Evolutionary conservation across 2,797 vertebrate species (phyloP), one percentile per base, ranked within the genome.

Genomic region (Siniperca scherzeri): DNA sequence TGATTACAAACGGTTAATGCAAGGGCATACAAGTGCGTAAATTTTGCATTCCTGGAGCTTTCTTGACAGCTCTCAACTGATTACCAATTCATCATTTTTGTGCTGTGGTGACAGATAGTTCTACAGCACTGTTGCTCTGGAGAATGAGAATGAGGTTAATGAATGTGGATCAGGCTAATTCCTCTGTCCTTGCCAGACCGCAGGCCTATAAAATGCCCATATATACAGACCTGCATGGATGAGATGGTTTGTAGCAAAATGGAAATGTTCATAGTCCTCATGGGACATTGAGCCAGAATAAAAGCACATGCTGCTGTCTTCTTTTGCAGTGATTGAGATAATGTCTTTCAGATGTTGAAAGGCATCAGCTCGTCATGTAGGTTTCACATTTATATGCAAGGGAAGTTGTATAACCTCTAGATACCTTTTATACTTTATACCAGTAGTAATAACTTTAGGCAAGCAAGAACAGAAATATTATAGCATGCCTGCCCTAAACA

Each of bases 141-240:
- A 95, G 95, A 96, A 95, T 96, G 90, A 92, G 88, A 95, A 94
- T 94, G 93, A 95, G 94, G 94, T 96, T 95, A 96, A 95, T 94
- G 93, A 96, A 96, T 95, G 93, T 90, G 92, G 91, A 96, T 95
- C 93, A 94, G 93, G 94, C 94, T 95, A 96, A 96, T 96, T 96
- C 91, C 87, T 89, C 91, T 89, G 84, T 95, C 94, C 94, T 95
- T 94, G 93, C 93, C 93, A 95, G 85, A 93, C 91, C 87, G 75
- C 90, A 87, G 87, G 85, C 86, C 93, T 89, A 93, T 94, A 93
- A 93, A 96, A 93, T 69, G 89, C 75, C 59, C 64, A 75, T 91
- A 90, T 84, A 74, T 91, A 87, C 72, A 84, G 77, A 89, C 78
- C 82, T 88, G 81, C 88, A 74, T 81, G 88, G 82, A 78, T 73